Percentiles rank a stretch among this genome's conserved stretches.
These are phyloP conservation scores for Pongo pygmaeus DNA, from an alignment of 2,113 vertebrate species.

Conservation along the genomic window DNA sequence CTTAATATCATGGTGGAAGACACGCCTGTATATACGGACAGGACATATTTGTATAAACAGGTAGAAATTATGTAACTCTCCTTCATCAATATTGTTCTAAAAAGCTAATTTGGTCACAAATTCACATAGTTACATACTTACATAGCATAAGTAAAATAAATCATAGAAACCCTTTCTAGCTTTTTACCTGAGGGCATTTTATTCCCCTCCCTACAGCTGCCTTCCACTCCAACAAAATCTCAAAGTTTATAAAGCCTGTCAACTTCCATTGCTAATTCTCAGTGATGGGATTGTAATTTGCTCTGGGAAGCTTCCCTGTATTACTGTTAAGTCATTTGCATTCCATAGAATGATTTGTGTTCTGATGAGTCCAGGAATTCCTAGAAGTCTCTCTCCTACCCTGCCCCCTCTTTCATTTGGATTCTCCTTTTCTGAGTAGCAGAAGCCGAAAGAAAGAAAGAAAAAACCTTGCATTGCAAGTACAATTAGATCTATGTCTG, in stretches of 20 bases:
- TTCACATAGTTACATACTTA: not conserved
- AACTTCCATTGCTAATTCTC: constrained; percentile 63
- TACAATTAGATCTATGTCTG: not conserved
- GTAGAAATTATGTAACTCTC: not conserved
- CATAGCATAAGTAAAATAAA: constrained; percentile 64
- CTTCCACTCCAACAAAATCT: constrained; percentile 54
- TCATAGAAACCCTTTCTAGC: constrained; percentile 19
- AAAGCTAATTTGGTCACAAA: constrained; percentile 68
- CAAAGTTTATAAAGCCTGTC: constrained; percentile 65
- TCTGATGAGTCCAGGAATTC: constrained; percentile 46
- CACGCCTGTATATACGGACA: not conserved
- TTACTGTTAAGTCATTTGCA: constrained; percentile 55
- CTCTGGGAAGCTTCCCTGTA: constrained; percentile 47
- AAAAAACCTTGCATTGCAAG: not conserved
- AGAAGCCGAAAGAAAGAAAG: not conserved
- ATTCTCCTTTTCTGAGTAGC: not conserved
- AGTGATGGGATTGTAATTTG: constrained; percentile 49
- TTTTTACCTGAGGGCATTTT: constrained; percentile 47
- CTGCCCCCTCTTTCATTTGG: not conserved
- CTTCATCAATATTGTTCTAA: constrained; percentile 20
- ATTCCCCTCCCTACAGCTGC: constrained; percentile 21
- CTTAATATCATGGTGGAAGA: not conserved
- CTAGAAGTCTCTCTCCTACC: not conserved
- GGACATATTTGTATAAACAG: not conserved
- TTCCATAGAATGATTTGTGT: constrained; percentile 44